phyloP scores from a whole-genome alignment of 2,797 vertebrate species.

The Dermochelys coriacea region DNA sequence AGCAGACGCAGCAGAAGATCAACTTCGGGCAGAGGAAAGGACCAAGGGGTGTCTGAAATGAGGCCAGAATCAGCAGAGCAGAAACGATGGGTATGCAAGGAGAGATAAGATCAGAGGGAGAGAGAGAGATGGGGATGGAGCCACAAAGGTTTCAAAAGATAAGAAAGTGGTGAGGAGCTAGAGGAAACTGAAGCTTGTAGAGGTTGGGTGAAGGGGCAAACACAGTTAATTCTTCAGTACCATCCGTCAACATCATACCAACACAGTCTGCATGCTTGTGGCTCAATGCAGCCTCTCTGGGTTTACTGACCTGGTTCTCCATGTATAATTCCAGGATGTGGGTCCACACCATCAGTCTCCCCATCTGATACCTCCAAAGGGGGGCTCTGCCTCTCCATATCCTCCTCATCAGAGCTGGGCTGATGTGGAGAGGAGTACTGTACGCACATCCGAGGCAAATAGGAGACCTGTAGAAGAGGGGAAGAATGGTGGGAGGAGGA shows the following conservation, averaged over 20 bases:
- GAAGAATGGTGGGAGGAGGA: background rate
- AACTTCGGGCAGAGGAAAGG: background rate
- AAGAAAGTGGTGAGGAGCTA: background rate
- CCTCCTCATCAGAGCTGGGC: conserved; percentile 95
- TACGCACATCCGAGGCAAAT: conserved; percentile 86
- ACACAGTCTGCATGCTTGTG: background rate
- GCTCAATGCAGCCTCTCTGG: background rate
- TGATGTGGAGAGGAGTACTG: conserved; percentile 86
- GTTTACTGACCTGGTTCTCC: conserved; percentile 89
- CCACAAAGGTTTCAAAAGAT: background rate
- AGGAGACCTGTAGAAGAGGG: conserved; percentile 83
- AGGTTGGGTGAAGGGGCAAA: background rate
- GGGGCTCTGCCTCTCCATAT: conserved; percentile 90
- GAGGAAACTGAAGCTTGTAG: background rate
- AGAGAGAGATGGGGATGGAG: background rate
- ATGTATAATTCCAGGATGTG: conserved; percentile 84
- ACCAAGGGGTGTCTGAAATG: background rate
- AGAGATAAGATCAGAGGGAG: background rate
- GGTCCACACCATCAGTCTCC: conserved; percentile 89
- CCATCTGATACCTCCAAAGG: conserved; percentile 96
- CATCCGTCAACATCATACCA: background rate
- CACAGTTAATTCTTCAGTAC: background rate
- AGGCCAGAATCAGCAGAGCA: background rate
- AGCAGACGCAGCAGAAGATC: background rate
- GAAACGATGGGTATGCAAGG: accelerated